Evolutionary conservation across 64 coral and sea anemone species (phyloP).

Genomic region (Catalaphyllia jardinei): DNA sequence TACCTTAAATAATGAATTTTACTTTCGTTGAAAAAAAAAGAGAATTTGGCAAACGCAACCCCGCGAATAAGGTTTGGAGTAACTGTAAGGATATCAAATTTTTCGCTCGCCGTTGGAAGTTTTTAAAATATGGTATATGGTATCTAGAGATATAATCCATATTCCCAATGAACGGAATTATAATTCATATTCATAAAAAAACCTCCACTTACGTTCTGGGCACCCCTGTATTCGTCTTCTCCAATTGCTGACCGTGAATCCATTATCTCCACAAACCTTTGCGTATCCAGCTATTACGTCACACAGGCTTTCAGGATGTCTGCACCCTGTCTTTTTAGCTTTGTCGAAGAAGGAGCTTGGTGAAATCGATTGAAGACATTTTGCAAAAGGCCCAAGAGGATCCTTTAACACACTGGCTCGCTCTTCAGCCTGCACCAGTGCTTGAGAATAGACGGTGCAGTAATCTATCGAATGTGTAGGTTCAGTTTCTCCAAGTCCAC

Average conservation of each 20-base stretch:
- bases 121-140: no score
- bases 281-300: slow-evolving; percentile 1
- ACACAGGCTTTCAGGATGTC: neutral
- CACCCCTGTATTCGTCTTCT: neutral
- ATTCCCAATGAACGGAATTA: neutral
- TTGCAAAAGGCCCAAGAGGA: neutral
- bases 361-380: neutral
- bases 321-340: neutral
- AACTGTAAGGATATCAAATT: no score
- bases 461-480: neutral
- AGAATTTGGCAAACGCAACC: no score
- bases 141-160: no score
- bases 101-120: no score
- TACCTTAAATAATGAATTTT: no score
- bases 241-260: neutral
- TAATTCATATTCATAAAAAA: neutral
- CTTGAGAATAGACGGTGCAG: neutral
- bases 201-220: neutral
- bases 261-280: slow-evolving; percentile 17
- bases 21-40: no score
- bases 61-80: no score
- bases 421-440: neutral
- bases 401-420: neutral
- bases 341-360: neutral
- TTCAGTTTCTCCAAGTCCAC: neutral